phyloP scores from a whole-genome alignment of 2,797 vertebrate genomes.

The Poecilia picta region DNA sequence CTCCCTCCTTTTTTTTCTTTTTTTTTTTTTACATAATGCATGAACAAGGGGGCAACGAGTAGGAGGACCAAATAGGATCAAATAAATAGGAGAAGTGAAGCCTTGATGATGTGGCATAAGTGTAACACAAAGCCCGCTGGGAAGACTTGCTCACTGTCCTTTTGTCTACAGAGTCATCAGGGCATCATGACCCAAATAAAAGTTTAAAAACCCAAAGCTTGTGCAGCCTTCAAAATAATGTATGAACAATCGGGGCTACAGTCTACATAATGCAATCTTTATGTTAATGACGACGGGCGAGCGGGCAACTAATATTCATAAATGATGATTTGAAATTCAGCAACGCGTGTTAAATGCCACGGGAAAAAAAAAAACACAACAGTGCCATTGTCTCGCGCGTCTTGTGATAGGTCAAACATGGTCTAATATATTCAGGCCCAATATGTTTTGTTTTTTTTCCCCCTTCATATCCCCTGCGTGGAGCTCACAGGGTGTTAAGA shows the following conservation, averaged over 20 bases:
- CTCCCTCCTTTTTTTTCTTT: conserved; percentile 43
- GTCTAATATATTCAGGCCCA: conserved; percentile 72
- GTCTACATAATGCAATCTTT: conserved; percentile 66
- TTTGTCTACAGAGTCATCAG: conserved; percentile 75
- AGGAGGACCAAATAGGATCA: conserved; percentile 74
- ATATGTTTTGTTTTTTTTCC: conserved; percentile 42
- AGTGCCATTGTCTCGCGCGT: conserved; percentile 76
- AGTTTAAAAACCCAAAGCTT: conserved; percentile 70
- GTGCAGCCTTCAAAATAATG: conserved; percentile 58
- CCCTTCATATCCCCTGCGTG: conserved; percentile 44
- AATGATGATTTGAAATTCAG: conserved; percentile 77
- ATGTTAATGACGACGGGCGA: conserved; percentile 68
- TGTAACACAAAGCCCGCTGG: conserved; percentile 79
- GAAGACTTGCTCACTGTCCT: conserved; percentile 78
- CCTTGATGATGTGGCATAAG: conserved; percentile 80
- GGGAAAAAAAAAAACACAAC: conserved; percentile 58
- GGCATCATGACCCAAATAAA: conserved; percentile 80
- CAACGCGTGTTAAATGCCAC: conserved; percentile 76
- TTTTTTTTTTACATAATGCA: conserved; percentile 77
- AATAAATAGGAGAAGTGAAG: conserved; percentile 78
- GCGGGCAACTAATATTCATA: conserved; percentile 69
- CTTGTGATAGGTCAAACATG: conserved; percentile 79
- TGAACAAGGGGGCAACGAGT: conserved; percentile 73
- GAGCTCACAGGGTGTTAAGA: conserved; percentile 4
- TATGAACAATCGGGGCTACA: conserved; percentile 61